Evolutionary conservation across 2,113 vertebrate genomes (phyloP), one percentile per base, ranked within the genome.

Genomic region (Mungos mungo): DNA sequence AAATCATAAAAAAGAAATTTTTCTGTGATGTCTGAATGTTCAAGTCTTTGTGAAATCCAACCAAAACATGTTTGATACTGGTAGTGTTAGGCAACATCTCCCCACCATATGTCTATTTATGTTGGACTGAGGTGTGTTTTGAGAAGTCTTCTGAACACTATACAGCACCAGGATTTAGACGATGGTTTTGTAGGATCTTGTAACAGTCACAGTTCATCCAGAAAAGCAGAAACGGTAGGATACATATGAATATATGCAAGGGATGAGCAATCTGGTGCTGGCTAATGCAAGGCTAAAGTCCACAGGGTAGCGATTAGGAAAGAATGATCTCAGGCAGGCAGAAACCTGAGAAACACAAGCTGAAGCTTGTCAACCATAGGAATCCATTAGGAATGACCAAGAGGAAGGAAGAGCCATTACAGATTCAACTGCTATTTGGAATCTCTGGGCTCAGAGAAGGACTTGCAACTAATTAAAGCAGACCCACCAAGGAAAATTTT

Each of bases 11-110:
- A 92, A 63, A 27, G 29, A 57, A 33, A 90, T 16, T 47, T 80
- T 16, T 21, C 19, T 50, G 7, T 74, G 41, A 91, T 63, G 15
- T 12, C 23, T 63, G 10, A n/a, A 76, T 63, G 77, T 90, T 93
- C 21, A 95, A 83, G 88, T 35, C 13, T 25, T 65, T 84, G 31
- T 83, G 31, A 93, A 90, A 90, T 33, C n/a, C 19, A 60, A 57
- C 15, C 41, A 65, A 54, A 47, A 52, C 21, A 12, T 27, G 2
- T 52, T 38, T 23, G 25, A 50, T 21, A 71, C 16, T 72, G 66
- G 35, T 83, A 7, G 9, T 45, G 1, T 15, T 47, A n/a, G 65
- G 7, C 25, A 71, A 3, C 23, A n/a, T 19, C 4, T 4, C n/a
- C 66, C 33, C 23, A 54, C 7, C 4, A 3, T 31, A 14, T 21